These are phyloP conservation scores for Lycaon pictus DNA, from an alignment of 2,113 vertebrate genomes.

Conservation along the genomic window DNA sequence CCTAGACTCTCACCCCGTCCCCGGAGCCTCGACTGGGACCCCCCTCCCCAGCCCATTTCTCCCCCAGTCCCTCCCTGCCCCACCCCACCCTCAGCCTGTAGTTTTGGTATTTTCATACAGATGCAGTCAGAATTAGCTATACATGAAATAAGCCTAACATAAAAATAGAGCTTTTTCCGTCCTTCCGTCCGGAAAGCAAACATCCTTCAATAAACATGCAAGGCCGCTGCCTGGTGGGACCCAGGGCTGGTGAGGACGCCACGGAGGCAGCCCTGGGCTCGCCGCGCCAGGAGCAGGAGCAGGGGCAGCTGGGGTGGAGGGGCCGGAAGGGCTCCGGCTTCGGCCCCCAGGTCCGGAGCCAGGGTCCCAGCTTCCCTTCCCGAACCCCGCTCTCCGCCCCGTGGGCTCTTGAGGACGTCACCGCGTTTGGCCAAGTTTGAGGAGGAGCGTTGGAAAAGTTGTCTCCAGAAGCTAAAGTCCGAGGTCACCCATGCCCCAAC, in stretches of 20 bases:
- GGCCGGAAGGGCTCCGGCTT: constrained; percentile 43
- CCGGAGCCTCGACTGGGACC: constrained; percentile 64
- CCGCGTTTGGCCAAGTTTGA: constrained; percentile 40
- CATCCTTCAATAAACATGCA: constrained; percentile 84
- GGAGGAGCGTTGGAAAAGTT: constrained; percentile 50
- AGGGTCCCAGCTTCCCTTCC: neutral
- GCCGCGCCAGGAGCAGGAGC: neutral
- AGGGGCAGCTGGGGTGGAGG: neutral
- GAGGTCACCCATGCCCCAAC: neutral
- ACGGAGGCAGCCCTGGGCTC: neutral
- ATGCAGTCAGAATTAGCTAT: constrained; percentile 83
- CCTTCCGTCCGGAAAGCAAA: constrained; percentile 82
- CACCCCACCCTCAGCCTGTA: constrained; percentile 55
- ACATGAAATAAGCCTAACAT: constrained; percentile 83
- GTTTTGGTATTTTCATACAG: constrained; percentile 84
- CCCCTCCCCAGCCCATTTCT: neutral
- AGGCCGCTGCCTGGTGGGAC: constrained; percentile 67
- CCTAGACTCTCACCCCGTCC: constrained; percentile 56
- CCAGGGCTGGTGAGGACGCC: constrained; percentile 19
- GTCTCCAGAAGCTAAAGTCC: constrained; percentile 57
- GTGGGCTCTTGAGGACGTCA: neutral
- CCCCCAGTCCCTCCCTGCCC: constrained; percentile 59
- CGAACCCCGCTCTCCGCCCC: neutral
- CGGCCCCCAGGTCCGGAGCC: constrained; percentile 21
- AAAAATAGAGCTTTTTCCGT: constrained; percentile 82